Percentiles rank a stretch among this genome's conserved stretches.
Conservation (phyloP, 2,797 vertebrate genomes). For the Poeciliopsis presidionis region DNA sequence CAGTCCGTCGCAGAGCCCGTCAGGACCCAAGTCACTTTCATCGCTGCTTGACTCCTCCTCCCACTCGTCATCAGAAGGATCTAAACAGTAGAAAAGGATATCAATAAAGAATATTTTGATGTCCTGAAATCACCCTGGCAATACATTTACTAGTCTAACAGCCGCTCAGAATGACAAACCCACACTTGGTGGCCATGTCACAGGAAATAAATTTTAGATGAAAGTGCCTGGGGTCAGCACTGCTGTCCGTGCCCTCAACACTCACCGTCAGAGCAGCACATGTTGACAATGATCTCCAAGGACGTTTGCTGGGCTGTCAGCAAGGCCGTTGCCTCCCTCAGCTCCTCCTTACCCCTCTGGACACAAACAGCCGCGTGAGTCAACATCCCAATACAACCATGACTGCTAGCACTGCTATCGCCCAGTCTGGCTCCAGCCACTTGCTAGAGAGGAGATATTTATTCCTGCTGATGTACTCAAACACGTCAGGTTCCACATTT, state of each 20-base stretch:
- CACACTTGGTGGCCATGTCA: conserved; percentile 44
- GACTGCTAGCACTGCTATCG: conserved; percentile 39
- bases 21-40: conserved; percentile 89
- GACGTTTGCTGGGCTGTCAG: conserved; percentile 95
- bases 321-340: conserved; percentile 88
- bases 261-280: conserved; percentile 97
- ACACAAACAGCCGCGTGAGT: conserved; percentile 63
- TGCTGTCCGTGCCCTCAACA: conserved; percentile 53
- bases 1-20: conserved; percentile 80
- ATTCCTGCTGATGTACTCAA: conserved; percentile 11
- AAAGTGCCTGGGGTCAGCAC: conserved; percentile 49
- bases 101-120: background rate
- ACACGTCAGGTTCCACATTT: conserved; percentile 2
- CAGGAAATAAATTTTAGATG: conserved; percentile 51
- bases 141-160: conserved; percentile 4
- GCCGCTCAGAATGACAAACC: conserved; percentile 26
- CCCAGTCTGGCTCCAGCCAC: conserved; percentile 29
- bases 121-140: conserved; percentile 9
- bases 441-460: background rate
- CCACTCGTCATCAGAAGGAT: conserved; percentile 95
- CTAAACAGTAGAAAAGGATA: conserved; percentile 62
- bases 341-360: conserved; percentile 87
- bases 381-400: conserved; percentile 51
- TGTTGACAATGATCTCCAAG: conserved; percentile 96
- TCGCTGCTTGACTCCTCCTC: conserved; percentile 95